Percentiles rank a stretch among this genome's conserved stretches.
These are phyloP conservation scores for Trichonephila clavipes DNA, from an alignment of 1,140 invertebrate genomes.

Conservation along the genomic window DNA sequence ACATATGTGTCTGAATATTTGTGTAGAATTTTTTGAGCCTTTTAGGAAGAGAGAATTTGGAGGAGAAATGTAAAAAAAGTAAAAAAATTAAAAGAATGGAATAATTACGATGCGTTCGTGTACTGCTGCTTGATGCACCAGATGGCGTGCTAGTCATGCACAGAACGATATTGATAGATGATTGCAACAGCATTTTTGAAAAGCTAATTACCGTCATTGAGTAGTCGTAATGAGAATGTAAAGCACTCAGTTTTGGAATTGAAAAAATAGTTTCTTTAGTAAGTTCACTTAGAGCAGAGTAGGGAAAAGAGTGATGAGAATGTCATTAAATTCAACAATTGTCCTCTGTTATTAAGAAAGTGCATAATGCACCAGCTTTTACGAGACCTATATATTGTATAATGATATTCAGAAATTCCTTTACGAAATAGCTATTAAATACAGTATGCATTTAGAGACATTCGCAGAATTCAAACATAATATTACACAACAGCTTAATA, in stretches of 20 bases:
- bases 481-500: too few relatives aligned
- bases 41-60: background rate
- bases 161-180: slow-evolving; percentile 67
- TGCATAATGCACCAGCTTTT: background rate
- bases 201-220: slow-evolving; percentile 72
- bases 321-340: slow-evolving; percentile 7
- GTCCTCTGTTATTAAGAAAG: background rate
- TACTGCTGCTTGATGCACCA: background rate
- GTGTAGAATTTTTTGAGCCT: slow-evolving; percentile 56
- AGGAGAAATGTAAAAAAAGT: background rate
- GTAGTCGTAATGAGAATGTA: slow-evolving; percentile 26
- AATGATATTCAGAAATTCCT: too few relatives aligned
- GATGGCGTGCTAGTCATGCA: slow-evolving; percentile 55
- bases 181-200: slow-evolving; percentile 60
- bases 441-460: too few relatives aligned
- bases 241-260: background rate
- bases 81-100: slow-evolving; percentile 36
- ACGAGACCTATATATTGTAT: too few relatives aligned
- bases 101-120: slow-evolving; percentile 50
- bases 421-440: too few relatives aligned
- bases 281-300: background rate
- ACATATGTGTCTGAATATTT: slow-evolving; percentile 68
- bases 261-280: background rate
- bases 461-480: too few relatives aligned
- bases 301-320: background rate